These are phyloP conservation scores for Pollenia angustigena DNA, from an alignment of 2,888 invertebrate species.

Conservation along the genomic window DNA sequence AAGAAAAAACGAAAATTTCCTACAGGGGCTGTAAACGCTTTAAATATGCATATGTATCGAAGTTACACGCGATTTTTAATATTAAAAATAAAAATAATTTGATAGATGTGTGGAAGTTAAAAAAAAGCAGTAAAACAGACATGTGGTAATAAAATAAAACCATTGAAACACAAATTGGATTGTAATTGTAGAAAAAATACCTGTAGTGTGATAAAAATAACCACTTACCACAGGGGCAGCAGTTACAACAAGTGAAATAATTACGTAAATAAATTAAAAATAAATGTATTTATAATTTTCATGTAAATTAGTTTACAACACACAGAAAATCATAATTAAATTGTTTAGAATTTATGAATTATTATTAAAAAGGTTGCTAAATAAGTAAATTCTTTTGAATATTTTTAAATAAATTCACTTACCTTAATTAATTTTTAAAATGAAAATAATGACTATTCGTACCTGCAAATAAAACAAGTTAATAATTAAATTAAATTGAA, in stretches of 20 bases:
- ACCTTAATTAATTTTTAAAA: constrained; percentile 47
- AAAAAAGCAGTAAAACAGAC: constrained; percentile 2
- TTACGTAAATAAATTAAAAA: background rate
- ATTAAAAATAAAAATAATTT: background rate
- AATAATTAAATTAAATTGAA: background rate
- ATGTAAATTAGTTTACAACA: constrained; percentile 10
- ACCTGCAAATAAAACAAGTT: constrained; percentile 51
- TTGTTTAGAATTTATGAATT: background rate
- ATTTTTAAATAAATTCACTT: constrained; percentile 20
- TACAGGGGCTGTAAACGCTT: background rate
- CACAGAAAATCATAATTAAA: constrained; percentile 18
- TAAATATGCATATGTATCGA: background rate
- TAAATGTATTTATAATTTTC: constrained; percentile 5
- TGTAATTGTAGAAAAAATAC: constrained; percentile 3
- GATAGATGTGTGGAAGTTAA: background rate
- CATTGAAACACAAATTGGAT: constrained; percentile 45
- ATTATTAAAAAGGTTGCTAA: background rate
- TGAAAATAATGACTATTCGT: constrained; percentile 19
- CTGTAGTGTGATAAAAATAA: constrained; percentile 33
- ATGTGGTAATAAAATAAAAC: constrained; percentile 36
- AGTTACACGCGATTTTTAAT: constrained; percentile 38
- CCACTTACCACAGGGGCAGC: background rate
- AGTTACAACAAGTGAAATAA: constrained; percentile 1
- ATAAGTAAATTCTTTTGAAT: background rate
- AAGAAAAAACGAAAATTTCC: background rate